phyloP scores from a whole-genome alignment of 2,797 vertebrate species.

The Melanotaenia maccullochi region DNA sequence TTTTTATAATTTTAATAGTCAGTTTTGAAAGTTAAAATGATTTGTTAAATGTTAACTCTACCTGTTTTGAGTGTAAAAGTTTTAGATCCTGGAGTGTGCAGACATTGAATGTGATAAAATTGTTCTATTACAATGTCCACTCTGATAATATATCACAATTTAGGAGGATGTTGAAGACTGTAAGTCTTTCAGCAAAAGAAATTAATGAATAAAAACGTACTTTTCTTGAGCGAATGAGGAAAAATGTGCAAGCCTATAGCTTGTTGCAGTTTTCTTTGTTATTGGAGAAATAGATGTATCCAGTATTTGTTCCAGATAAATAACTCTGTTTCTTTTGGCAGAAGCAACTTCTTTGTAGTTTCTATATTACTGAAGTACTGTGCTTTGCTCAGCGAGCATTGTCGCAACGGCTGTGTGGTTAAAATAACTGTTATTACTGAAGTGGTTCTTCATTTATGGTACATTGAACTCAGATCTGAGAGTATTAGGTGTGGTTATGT shows the following conservation, averaged over 20 bases:
- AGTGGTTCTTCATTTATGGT: constrained; percentile 69
- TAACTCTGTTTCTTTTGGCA: constrained; percentile 51
- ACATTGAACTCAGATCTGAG: constrained; percentile 66
- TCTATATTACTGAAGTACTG: constrained; percentile 32
- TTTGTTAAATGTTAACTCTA: not conserved
- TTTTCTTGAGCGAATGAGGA: constrained; percentile 62
- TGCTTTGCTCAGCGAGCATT: constrained; percentile 66
- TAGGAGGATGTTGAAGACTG: constrained; percentile 48
- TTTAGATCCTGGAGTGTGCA: no score
- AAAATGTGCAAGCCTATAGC: constrained; percentile 42
- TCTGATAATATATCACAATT: constrained; percentile 50
- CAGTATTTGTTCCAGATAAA: constrained; percentile 66
- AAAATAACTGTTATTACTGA: constrained; percentile 70
- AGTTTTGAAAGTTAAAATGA: not conserved
- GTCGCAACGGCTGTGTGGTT: constrained; percentile 64
- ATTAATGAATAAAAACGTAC: constrained; percentile 27
- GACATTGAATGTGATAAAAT: constrained; percentile 40
- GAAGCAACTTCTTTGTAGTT: constrained; percentile 59
- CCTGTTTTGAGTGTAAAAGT: not conserved
- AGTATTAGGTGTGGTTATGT: constrained; percentile 56
- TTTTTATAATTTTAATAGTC: not conserved
- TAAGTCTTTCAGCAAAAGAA: constrained; percentile 51
- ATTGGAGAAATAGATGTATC: constrained; percentile 53
- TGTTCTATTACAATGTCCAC: constrained; percentile 44
- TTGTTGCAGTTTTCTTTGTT: constrained; percentile 57